Base-by-base conservation (phyloP, 2,797 vertebrate genomes). In the Rhinichthys osculus region DNA sequence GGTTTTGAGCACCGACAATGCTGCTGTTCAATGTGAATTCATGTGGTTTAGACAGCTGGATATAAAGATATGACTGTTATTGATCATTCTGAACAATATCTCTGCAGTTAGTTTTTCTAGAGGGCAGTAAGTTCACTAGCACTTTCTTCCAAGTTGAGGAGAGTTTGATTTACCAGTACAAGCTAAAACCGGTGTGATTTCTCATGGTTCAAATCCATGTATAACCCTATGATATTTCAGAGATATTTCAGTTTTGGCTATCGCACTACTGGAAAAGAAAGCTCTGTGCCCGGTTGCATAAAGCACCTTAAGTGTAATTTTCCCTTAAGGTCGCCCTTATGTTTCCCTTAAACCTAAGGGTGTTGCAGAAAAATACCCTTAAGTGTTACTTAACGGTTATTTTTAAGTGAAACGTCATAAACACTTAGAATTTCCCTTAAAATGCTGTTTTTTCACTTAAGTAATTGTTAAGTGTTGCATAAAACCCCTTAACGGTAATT, bases 141-240 rank as follows among this genome's bases (percentile, higher is more conserved):
- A 79, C 47, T 57, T 69, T 52, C 44, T 70, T 81, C 14, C 33
- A 54, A 67, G 30, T 52, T 67, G 64, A 38, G 27, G 5, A 40
- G 21, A 66, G 66, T 40, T 30, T 70, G 47, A 38, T 71, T 54
- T 67, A 10, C n/a, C 30, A 67, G 11, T 81, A 16, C 47, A 54
- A 71, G 66, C 33, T n/a, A 40, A 82, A 70, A 71, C 50, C 70
- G 21, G 66, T 69, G 21, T 9, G 21, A 81, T 70, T 81, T 81
- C 33, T 71, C 33, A 81, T 27, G 66, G 8, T 71, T 69, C 19
- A 70, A 40, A 81, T 40, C 3, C 30, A 70, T 64, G 57, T 33
- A 30, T 44, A 42, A 11, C 57, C 38, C 38, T 79, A 44, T 64
- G 38, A 64, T 64, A n/a, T 66, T n/a, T n/a, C n/a, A n/a, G n/a